Evolutionary conservation across 2,888 invertebrate species (phyloP).

Genomic region (Alloplasta piceator): DNA sequence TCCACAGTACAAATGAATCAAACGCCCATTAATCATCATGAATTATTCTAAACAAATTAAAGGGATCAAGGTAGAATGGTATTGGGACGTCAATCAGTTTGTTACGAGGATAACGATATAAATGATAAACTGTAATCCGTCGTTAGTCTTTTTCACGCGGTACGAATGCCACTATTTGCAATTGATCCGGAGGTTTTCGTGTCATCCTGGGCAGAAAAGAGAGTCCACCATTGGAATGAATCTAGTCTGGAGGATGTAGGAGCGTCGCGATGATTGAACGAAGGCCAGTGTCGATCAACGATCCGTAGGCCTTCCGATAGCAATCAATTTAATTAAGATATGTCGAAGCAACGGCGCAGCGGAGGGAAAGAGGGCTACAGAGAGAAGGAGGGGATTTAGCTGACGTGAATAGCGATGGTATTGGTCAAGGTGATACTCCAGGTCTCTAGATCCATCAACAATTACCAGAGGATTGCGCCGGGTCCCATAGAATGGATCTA

Average conservation of each 20-base stretch:
- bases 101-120: too few relatives aligned
- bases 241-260: slow-evolving; percentile 1
- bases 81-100: too few relatives aligned
- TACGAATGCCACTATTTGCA: background rate
- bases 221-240: slow-evolving; percentile 10
- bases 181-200: slow-evolving; percentile 4
- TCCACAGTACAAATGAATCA: too few relatives aligned
- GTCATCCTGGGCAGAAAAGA: background rate
- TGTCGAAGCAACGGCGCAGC: slow-evolving; percentile 56
- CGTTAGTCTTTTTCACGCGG: too few relatives aligned
- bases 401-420: slow-evolving; percentile 39
- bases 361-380: background rate
- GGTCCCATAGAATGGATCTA: slow-evolving; percentile 29
- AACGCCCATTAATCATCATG: too few relatives aligned
- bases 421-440: slow-evolving; percentile 38
- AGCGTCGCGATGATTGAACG: slow-evolving; percentile 67
- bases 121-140: too few relatives aligned
- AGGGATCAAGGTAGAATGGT: too few relatives aligned
- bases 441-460: slow-evolving; percentile 66
- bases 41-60: too few relatives aligned
- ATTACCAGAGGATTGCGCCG: slow-evolving; percentile 65
- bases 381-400: background rate
- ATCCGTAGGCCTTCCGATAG: slow-evolving; percentile 68
- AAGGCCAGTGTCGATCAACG: slow-evolving; percentile 61
- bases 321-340: slow-evolving; percentile 71